Percentiles rank a stretch among this genome's conserved stretches.
These are phyloP conservation scores for Perizoma affinitatum DNA, from an alignment of 2,888 invertebrate genomes.

Conservation along the genomic window DNA sequence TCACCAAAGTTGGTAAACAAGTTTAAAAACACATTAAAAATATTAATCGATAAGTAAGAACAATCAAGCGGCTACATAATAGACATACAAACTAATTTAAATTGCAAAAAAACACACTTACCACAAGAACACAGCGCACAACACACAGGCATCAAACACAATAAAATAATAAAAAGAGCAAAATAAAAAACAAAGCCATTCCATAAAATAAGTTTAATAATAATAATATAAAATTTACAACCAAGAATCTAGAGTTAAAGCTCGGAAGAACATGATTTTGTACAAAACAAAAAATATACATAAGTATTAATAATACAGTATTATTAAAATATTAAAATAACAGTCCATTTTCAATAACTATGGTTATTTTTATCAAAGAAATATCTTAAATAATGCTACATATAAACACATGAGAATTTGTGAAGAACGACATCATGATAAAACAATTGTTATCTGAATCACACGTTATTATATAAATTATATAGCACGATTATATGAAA, in stretches of 20 bases:
- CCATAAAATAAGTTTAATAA: constrained; percentile 79
- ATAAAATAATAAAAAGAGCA: constrained; percentile 68
- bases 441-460: no score
- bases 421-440: no score
- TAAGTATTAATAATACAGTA: constrained; percentile 43
- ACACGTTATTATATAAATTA: no score
- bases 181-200: constrained; percentile 80
- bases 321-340: constrained; percentile 50
- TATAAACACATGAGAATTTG: constrained; percentile 23
- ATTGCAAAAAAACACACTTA: constrained; percentile 56
- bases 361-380: constrained; percentile 43
- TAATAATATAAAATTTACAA: constrained; percentile 75
- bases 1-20: no score
- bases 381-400: constrained; percentile 15
- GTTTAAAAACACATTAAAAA: no score
- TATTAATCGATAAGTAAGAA: not conserved
- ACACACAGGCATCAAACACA: constrained; percentile 65
- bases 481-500: no score
- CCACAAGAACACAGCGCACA: constrained; percentile 65
- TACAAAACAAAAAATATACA: constrained; percentile 59
- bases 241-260: constrained; percentile 80
- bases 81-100: constrained; percentile 15
- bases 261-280: constrained; percentile 81
- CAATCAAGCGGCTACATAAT: constrained; percentile 12
- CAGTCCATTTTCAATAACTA: constrained; percentile 52